These are phyloP conservation scores for Eupsilia transversa DNA, from an alignment of 2,888 invertebrate species.

Conservation along the genomic window DNA sequence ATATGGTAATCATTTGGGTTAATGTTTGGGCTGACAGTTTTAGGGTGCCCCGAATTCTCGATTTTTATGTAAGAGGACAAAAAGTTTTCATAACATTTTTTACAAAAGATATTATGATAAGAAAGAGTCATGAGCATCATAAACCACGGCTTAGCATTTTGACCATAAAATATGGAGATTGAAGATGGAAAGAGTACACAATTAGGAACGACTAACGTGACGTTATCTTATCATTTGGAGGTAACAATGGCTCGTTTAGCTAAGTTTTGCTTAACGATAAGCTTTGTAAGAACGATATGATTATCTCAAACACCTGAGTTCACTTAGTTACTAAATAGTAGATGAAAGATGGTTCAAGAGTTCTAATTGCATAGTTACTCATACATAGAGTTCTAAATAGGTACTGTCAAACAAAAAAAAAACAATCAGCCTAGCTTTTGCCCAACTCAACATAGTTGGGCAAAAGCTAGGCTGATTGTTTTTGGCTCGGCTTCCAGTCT, in stretches of 20 bases:
- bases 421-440: background rate
- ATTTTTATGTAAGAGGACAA: constrained; percentile 32
- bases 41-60: constrained; percentile 23
- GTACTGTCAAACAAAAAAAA: background rate
- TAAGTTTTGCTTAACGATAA: constrained; percentile 24
- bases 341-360: constrained; percentile 6
- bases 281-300: constrained; percentile 7
- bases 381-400: background rate
- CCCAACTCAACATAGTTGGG: background rate
- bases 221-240: constrained; percentile 49
- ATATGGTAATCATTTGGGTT: constrained; percentile 55
- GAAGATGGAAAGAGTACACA: constrained; percentile 37
- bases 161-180: constrained; percentile 42
- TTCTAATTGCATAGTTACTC: background rate
- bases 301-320: constrained; percentile 12
- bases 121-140: constrained; percentile 15
- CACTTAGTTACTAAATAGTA: background rate
- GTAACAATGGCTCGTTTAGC: constrained; percentile 37
- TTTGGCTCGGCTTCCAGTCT: background rate
- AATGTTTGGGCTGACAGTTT: constrained; percentile 50
- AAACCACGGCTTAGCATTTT: constrained; percentile 17
- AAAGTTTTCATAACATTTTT: constrained; percentile 15
- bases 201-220: constrained; percentile 34
- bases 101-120: constrained; percentile 21
- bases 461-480: too few species aligned